Percentiles rank a stretch among this genome's conserved stretches.
These are phyloP conservation scores for Arothron firmamentum DNA, from an alignment of 2,113 vertebrate species.

Conservation along the genomic window DNA sequence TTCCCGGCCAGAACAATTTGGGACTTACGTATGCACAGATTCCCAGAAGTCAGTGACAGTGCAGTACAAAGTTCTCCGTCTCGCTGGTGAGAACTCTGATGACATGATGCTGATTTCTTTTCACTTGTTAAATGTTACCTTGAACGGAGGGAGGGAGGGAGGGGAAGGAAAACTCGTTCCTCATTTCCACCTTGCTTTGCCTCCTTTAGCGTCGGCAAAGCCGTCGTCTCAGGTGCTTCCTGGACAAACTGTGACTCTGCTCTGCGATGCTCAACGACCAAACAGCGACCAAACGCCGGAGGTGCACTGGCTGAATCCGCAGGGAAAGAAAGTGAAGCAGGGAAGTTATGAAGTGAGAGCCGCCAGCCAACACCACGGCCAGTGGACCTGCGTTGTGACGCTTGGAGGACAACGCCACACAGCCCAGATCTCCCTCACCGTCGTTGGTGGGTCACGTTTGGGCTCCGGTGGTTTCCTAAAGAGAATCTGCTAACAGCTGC, in stretches of 20 bases:
- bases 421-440: constrained; percentile 12
- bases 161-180: background rate
- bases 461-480: background rate
- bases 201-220: constrained; percentile 28
- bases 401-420: fast-evolving
- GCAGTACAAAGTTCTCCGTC: constrained; percentile 30
- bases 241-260: background rate
- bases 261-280: background rate
- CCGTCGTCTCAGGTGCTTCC: constrained; percentile 5
- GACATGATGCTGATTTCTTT: background rate
- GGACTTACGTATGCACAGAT: constrained; percentile 8
- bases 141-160: background rate
- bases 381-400: constrained; percentile 56
- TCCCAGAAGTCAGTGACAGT: fast-evolving
- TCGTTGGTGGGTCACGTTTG: constrained; percentile 61
- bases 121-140: too few relatives aligned
- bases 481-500: too few relatives aligned
- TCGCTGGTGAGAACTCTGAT: constrained; percentile 37
- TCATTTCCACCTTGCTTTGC: background rate
- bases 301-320: constrained; percentile 49
- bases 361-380: constrained; percentile 36
- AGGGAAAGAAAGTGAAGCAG: fast-evolving
- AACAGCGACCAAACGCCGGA: fast-evolving
- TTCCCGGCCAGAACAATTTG: constrained; percentile 37
- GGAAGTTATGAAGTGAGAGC: fast-evolving